phyloP scores from a whole-genome alignment of 2,797 vertebrate species.

The Acrocephalus scirpaceus region DNA sequence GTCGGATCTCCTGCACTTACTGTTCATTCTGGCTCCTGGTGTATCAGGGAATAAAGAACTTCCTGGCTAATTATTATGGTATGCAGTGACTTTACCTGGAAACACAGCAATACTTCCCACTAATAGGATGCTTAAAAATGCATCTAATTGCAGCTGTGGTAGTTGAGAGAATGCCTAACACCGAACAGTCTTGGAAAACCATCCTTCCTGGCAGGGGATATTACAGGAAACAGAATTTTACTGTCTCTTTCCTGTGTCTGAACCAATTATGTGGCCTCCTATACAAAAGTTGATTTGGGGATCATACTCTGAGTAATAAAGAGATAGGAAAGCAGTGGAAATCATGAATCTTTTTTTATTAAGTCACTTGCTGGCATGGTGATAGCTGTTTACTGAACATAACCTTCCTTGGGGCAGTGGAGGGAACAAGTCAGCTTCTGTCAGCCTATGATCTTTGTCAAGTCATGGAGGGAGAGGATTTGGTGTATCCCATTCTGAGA shows the following conservation, averaged over 20 bases:
- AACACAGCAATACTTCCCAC: neutral
- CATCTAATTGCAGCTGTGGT: constrained; percentile 50
- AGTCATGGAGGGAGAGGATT: neutral
- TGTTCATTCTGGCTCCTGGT: neutral
- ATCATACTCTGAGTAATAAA: neutral
- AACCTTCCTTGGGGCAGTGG: neutral
- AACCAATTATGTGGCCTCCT: neutral
- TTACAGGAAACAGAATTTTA: neutral
- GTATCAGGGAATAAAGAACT: neutral
- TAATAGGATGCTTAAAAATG: constrained; percentile 57
- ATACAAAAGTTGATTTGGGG: neutral
- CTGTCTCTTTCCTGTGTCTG: neutral
- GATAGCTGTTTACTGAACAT: neutral
- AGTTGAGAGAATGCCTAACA: constrained; percentile 9
- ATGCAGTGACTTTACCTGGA: constrained; percentile 44
- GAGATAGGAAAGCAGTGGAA: neutral
- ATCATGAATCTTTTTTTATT: neutral
- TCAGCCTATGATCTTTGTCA: neutral
- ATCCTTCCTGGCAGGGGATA: neutral
- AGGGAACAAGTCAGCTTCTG: neutral
- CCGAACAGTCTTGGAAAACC: neutral
- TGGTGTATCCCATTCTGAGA: neutral
- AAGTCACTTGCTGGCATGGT: neutral
- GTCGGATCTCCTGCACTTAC: neutral
- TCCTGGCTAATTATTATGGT: constrained; percentile 1